Percentiles rank a stretch among this genome's conserved stretches.
These are phyloP conservation scores for Acanthosoma haemorrhoidale DNA, from an alignment of 2,888 invertebrate species.

Conservation along the genomic window DNA sequence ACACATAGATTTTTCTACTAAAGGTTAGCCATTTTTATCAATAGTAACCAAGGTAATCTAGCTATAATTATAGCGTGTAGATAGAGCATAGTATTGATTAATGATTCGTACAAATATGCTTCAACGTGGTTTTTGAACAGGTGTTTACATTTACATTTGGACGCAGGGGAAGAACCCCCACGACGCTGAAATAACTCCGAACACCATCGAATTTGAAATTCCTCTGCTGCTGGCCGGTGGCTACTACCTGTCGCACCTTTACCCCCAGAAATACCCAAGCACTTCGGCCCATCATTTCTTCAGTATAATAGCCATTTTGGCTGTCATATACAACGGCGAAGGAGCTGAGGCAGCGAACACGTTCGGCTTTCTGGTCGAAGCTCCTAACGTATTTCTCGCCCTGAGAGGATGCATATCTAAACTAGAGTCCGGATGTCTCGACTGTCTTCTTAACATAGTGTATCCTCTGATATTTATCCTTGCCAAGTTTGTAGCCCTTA, in stretches of 20 bases:
- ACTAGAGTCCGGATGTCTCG: not conserved
- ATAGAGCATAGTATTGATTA: no score
- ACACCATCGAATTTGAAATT: not conserved
- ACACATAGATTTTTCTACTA: no score
- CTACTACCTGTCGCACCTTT: not conserved
- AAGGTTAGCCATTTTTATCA: no score
- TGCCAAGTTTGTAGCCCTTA: not conserved
- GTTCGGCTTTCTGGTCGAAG: not conserved
- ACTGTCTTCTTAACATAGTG: not conserved
- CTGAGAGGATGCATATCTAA: not conserved
- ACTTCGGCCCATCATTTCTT: not conserved
- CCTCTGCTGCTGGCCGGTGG: not conserved
- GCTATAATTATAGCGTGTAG: no score
- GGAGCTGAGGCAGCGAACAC: not conserved
- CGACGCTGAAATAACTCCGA: not conserved
- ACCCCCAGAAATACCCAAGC: not conserved
- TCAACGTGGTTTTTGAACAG: not conserved
- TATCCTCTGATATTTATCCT: not conserved
- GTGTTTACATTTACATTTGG: not conserved
- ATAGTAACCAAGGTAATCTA: no score
- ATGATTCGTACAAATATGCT: no score
- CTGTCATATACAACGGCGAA: not conserved
- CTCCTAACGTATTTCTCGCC: not conserved
- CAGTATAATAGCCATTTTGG: not conserved
- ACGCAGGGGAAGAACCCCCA: not conserved